Base-by-base conservation (phyloP, 2,888 invertebrate genomes). In the Ariolimax columbianus region DNA sequence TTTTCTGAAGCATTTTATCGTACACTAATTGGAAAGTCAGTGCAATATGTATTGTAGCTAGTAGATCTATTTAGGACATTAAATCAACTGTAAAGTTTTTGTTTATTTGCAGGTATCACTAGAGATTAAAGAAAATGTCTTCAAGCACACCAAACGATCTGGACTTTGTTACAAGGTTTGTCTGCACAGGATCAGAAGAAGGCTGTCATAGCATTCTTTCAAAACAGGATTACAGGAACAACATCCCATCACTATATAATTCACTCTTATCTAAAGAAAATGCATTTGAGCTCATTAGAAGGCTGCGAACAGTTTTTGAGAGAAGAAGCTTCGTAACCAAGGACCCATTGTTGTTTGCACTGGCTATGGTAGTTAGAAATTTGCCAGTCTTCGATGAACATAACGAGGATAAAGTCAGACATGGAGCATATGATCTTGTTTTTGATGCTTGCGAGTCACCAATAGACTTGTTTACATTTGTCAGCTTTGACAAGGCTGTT, bases 401-500 rank as follows among this genome's bases (percentile, higher is more conserved):
- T 66, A 51, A 47, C 33, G 81, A 75, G 55, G 85, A 85, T 63
- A 14, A 30, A 38, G 75, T 85, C 23, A 63, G 85, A 11, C 40
- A 75, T 1, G 55, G 63, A 66, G 85, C 81, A 3, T 85, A 85
- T 63, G 40, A 36, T 33, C 68, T 85, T 36, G 77, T 51, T 0
- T 3, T 33, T 11, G 75, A 77, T 17, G 66, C 80, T 14, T 85
- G 85, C 51, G 85, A 77, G n/a, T 68, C 80, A 9, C 70, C 85
- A 14, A 26, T 63, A n/a, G 85, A 85, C n/a, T 38, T 85, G 43
- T 85, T 85, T 33, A 85, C 80, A 26, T 85, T 85, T 68, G 81
- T 85, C 30, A 59, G 81, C 55, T 85, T 66, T 68, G 81, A 85
- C 77, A 85, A 85, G 43, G 55, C n/a, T 47, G 77, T 81, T 51